A percentile compares a stretch with the other conserved stretches of the same genome.
Evolutionary conservation across 2,113 vertebrate genomes (phyloP).

Genomic region (Macquaria ambigua): DNA sequence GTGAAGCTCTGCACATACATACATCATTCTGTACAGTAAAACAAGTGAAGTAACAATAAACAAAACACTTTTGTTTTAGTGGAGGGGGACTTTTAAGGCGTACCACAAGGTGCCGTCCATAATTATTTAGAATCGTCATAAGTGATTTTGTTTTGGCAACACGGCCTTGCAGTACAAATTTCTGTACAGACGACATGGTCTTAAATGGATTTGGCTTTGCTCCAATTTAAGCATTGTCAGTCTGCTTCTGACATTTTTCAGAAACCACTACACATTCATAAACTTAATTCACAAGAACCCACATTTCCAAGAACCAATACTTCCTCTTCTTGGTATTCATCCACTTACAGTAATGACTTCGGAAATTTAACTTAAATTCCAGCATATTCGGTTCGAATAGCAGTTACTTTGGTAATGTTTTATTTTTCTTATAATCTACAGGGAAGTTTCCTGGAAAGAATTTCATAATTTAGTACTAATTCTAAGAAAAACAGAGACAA

Average conservation of each 20-base stretch:
- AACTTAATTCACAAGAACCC: not conserved
- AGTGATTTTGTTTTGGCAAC: not conserved
- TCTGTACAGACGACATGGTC: not conserved
- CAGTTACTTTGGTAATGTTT: not conserved
- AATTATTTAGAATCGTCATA: not conserved
- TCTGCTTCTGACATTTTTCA: constrained; percentile 10
- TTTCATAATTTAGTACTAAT: not conserved
- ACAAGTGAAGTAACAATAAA: not conserved
- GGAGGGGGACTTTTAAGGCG: not conserved
- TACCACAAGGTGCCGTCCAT: not conserved
- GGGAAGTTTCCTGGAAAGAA: not conserved
- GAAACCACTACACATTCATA: not conserved
- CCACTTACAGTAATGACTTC: not conserved
- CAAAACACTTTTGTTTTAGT: no score
- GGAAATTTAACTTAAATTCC: not conserved
- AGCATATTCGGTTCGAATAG: not conserved
- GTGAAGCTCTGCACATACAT: not conserved
- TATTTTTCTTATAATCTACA: not conserved
- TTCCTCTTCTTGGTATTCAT: not conserved
- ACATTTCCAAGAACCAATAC: not conserved
- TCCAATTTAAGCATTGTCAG: not conserved
- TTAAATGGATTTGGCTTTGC: constrained; percentile 1
- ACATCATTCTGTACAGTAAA: not conserved
- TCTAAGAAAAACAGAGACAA: not conserved
- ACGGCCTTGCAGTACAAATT: not conserved